Evolutionary conservation across 2,888 invertebrate species (phyloP), one percentile per base, ranked within the genome.

Genomic region (Laspeyria flexula): DNA sequence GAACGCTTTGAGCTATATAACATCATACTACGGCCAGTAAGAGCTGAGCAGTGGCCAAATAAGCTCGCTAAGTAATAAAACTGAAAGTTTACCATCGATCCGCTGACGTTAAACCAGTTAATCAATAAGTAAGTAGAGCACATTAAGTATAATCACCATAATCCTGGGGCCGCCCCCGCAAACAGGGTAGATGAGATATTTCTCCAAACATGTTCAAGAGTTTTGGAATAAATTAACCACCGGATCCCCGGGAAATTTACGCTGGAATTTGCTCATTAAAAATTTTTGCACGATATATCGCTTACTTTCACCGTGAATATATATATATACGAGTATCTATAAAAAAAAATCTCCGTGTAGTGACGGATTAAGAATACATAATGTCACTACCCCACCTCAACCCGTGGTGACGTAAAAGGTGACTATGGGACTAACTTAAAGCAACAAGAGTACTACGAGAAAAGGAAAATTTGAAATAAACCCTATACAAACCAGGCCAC

Each of bases 201-300:
- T 48, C 43, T 38, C 47, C 23, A 40, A 65, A 60, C 53, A 65
- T 54, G 34, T 55, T 57, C 49, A 45, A 13, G 41, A 69, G 62
- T 60, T 69, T 60, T 16, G 11, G 47, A 51, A 69, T 66, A 62
- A 62, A 67, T 67, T 67, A 65, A 35, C 12, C 43, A 31, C 50
- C 35, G 18, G 40, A 34, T 27, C 33, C 42, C 42, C 7, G 3
- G 16, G 38, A 35, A 50, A 45, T 43, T 62, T 40, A 43, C 59
- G 23, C 33, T 47, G 37, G 57, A 65, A 60, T 60, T 53, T 35
- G 34, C 23, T 60, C 33, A 38, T 60, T 55, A 44, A 44, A 60
- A 60, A 63, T 52, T 23, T 33, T 44, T 29, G 9, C 18, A 34
- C 18, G 10, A 34, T 18, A 34, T 18, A n/a, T 16, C 15, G 7